Evolutionary conservation across 2,888 invertebrate genomes (phyloP), one percentile per base, ranked within the genome.

Genomic region (Sminthurinus aureus): DNA sequence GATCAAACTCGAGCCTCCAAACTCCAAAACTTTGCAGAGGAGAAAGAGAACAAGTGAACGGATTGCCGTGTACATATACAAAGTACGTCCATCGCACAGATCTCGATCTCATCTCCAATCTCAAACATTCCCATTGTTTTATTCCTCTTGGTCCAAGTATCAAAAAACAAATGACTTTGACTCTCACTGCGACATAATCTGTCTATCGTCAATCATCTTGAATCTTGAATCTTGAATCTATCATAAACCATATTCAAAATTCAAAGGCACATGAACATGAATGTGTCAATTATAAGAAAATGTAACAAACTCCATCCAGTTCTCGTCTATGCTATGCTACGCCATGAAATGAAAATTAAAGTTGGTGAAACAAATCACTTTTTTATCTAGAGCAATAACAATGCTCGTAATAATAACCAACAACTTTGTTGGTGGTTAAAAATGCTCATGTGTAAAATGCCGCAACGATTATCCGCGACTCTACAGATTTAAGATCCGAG

Each of bases 301-400:
- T 38, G 38, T 38, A 38, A 38, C 38, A 38, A 38, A 38, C 1
- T 38, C 38, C 38, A 38, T 38, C 1, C 15, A 58, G 58, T 58
- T 64, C 18, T 64, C 18, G 64, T 20, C 67, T 67, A 1, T 20
- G 15, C 12, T 4, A 6, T 6, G 38, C 38, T 38, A 1, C n/a
- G 11, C 12, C 6, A 0, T 20, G 22, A 1, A 20, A 67, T 67
- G n/a, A n/a, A n/a, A n/a, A 24, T 71, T 71, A 24, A 69, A 69
- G 24, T 24, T 69, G 24, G n/a, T 22, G 12, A 26, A 75, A 75
- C 75, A 75, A 75, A 75, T 75, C 51, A 75, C 75, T 75, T 75
- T 74, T 38, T 75, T 75, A 75, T 75, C 75, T 20, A 75, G 18
- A 75, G 52, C n/a, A 0, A 51, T 75, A 75, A 75, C 38, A 18